A percentile compares a stretch with the other conserved stretches of the same genome.
These are phyloP conservation scores for Sminthurinus signatus DNA, from an alignment of 1,140 invertebrate species.

Conservation along the genomic window DNA sequence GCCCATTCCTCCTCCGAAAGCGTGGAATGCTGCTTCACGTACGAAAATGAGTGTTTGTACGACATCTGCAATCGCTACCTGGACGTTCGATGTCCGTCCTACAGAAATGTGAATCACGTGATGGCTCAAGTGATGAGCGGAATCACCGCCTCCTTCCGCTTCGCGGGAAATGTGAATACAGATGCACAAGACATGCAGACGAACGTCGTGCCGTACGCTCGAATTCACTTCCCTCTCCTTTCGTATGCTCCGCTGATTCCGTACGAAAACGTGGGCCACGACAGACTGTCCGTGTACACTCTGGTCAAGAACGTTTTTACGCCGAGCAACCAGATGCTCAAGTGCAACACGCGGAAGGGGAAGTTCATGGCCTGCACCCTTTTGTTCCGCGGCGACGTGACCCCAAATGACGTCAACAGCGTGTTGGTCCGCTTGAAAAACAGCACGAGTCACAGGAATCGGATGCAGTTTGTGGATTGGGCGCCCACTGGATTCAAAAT, in stretches of 20 bases:
- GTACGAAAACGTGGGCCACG: constrained; percentile 16
- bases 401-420: constrained; percentile 12
- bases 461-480: constrained; percentile 15
- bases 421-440: not conserved
- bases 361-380: constrained; percentile 31
- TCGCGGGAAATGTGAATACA: constrained; percentile 28
- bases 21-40: constrained; percentile 47
- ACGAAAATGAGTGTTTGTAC: constrained; percentile 46
- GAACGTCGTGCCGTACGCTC: constrained; percentile 43
- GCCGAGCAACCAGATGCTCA: constrained; percentile 38
- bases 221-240: constrained; percentile 39
- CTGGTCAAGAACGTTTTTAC: constrained; percentile 30
- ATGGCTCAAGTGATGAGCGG: constrained; percentile 34
- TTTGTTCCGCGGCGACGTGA: constrained; percentile 14
- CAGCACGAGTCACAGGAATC: not conserved
- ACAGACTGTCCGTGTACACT: constrained; percentile 13
- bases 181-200: constrained; percentile 36
- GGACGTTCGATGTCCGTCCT: constrained; percentile 20
- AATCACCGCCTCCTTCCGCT: constrained; percentile 41
- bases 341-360: constrained; percentile 43
- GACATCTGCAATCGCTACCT: constrained; percentile 43
- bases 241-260: constrained; percentile 32
- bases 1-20: constrained; percentile 48
- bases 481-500: constrained; percentile 17
- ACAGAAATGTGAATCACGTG: constrained; percentile 33